phyloP scores from a whole-genome alignment of 2,888 invertebrate genomes.

The Drosophila demipolita region DNA sequence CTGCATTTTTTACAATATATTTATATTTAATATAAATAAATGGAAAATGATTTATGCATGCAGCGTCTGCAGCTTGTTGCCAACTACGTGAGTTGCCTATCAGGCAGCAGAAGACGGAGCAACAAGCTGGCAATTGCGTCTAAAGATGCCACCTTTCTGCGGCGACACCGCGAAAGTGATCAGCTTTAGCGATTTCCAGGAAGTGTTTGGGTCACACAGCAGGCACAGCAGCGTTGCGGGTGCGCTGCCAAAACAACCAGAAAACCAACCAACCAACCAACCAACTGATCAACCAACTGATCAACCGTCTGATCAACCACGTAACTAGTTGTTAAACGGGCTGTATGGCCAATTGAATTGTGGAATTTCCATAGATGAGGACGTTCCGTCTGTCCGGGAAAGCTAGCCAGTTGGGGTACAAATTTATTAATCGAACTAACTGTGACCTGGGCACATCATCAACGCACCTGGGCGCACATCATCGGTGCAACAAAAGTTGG shows the following conservation, averaged over 20 bases:
- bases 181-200: slow-evolving; percentile 67
- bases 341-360: slow-evolving; percentile 72
- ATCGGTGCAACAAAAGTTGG: background rate
- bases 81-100: slow-evolving; percentile 51
- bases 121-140: slow-evolving; percentile 23
- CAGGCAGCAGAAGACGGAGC: slow-evolving; percentile 6
- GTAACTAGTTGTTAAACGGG: slow-evolving; percentile 81
- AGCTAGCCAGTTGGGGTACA: slow-evolving; percentile 50
- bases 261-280: slow-evolving; percentile 15
- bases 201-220: slow-evolving; percentile 64
- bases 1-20: slow-evolving; percentile 29
- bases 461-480: slow-evolving; percentile 24
- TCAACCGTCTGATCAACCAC: slow-evolving; percentile 27
- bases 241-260: slow-evolving; percentile 28
- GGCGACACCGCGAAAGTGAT: slow-evolving; percentile 53
- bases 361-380: slow-evolving; percentile 63
- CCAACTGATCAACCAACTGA: background rate
- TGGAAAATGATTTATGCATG: slow-evolving; percentile 73
- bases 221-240: slow-evolving; percentile 47
- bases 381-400: slow-evolving; percentile 27
- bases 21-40: slow-evolving; percentile 65
- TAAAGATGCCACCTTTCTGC: slow-evolving; percentile 77
- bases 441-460: slow-evolving; percentile 58
- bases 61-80: slow-evolving; percentile 53
- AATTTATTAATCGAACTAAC: slow-evolving; percentile 47